Base-by-base conservation (phyloP, 2,797 vertebrate species). In the Ceyx erithaca region DNA sequence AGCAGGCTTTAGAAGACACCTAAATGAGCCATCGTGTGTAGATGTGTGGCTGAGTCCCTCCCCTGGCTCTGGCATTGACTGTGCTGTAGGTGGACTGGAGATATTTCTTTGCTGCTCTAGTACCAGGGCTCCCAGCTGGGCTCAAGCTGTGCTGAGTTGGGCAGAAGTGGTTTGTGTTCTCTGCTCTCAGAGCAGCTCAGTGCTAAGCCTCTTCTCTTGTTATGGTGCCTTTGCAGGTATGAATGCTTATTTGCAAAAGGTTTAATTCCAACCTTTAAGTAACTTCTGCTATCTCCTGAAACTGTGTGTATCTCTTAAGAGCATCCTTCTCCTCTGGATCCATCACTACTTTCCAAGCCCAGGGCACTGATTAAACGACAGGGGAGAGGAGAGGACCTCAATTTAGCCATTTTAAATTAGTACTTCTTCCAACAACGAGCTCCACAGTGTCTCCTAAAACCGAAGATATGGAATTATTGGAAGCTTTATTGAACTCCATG, bases 321-420 rank as follows among this genome's bases (percentile, higher is more conserved):
- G 43, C 48, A 58, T 88, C 8, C 23, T 51, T 78, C 46, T 67
- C 78, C 48, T 71, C 30, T 41, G 21, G 71, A 14, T 66, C 33
- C 14, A 46, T 85, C 46, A 76, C 26, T 70, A 31, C 33, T 72
- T 62, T 92, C 62, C 85, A 63, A 80, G 80, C 18, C 37, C 17
- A 31, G 18, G 70, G 41, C 31, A 49, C 23, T 70, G 14, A 31
- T 49, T 82, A 68, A 95, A 52, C 21, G 83, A 49, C 0, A 2
- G 4, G 2, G 18, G 55, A 17, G 26, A 37, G 14, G 3, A 14
- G 4, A 7, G 2, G 2, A 1, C 2, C 45, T 58, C 77, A 73
- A 58, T 68, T 6, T 62, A 86, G 20, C 31, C 1, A 75, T 61
- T 72, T 86, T 7, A 35, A 77, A 68, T 70, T 75, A 1, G 7